A percentile compares a stretch with the other conserved stretches of the same genome.
Conservation (phyloP, 2,888 invertebrate genomes). For the Lithophane ornitopus region DNA sequence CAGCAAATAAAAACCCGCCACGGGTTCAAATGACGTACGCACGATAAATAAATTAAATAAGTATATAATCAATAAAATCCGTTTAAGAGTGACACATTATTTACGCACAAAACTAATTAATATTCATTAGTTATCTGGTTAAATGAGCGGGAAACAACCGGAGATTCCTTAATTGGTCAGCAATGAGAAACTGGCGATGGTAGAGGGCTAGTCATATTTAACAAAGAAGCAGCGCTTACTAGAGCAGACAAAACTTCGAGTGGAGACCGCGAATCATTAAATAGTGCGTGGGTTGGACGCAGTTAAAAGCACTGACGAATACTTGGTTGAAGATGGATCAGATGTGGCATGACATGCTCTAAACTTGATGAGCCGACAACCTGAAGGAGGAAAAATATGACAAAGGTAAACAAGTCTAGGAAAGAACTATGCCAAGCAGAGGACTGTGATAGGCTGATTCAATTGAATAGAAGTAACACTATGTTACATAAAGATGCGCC, state of each 20-base stretch:
- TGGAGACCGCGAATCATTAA: neutral
- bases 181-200: neutral
- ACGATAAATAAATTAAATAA: conserved; percentile 2
- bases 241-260: neutral
- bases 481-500: neutral
- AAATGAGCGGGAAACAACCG: conserved; percentile 6
- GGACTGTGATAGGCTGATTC: neutral
- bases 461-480: neutral
- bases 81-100: conserved; percentile 18
- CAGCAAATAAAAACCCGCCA: neutral
- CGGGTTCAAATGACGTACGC: conserved; percentile 1
- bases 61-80: conserved; percentile 22
- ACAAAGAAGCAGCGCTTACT: neutral
- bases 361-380: neutral
- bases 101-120: conserved; percentile 8
- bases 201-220: neutral
- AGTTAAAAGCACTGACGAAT: neutral
- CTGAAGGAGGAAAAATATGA: neutral
- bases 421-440: neutral
- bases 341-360: too few species aligned
- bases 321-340: neutral
- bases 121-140: conserved; percentile 12
- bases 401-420: neutral
- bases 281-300: neutral
- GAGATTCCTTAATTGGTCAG: neutral